Evolutionary conservation across 2,888 invertebrate species (phyloP).

Genomic region (Heliconius erato): DNA sequence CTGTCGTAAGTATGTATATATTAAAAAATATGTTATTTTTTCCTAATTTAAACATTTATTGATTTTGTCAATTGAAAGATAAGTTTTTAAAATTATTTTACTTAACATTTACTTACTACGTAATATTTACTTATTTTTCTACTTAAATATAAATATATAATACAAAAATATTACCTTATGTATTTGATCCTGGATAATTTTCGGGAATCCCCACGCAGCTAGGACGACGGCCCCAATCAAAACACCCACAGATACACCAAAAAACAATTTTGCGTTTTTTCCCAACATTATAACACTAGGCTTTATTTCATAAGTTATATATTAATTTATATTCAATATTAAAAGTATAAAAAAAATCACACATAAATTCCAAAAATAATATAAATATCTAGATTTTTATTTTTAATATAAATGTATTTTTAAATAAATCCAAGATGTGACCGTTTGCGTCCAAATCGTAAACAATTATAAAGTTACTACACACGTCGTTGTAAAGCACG

Average conservation of each 20-base stretch:
- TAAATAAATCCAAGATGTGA: constrained; percentile 26
- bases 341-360: background rate
- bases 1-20: too few relatives aligned
- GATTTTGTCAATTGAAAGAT: background rate
- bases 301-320: background rate
- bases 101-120: background rate
- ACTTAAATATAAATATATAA: constrained; percentile 10
- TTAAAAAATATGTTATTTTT: too few relatives aligned
- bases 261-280: constrained; percentile 69
- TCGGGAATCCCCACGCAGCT: constrained; percentile 82
- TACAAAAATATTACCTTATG: constrained; percentile 72
- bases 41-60: too few relatives aligned
- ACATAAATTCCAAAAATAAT: background rate
- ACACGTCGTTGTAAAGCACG: constrained; percentile 35
- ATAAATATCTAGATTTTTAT: background rate
- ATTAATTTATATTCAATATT: background rate
- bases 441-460: constrained; percentile 35
- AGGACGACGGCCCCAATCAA: constrained; percentile 74
- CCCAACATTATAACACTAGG: constrained; percentile 67
- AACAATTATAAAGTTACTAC: constrained; percentile 42
- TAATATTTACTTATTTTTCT: background rate
- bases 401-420: background rate
- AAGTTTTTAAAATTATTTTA: background rate
- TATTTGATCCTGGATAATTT: constrained; percentile 76
- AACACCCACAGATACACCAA: constrained; percentile 68